A percentile compares a stretch with the other conserved stretches of the same genome.
phyloP scores from a whole-genome alignment of 1,140 invertebrate species.

The Halyomorpha halys region DNA sequence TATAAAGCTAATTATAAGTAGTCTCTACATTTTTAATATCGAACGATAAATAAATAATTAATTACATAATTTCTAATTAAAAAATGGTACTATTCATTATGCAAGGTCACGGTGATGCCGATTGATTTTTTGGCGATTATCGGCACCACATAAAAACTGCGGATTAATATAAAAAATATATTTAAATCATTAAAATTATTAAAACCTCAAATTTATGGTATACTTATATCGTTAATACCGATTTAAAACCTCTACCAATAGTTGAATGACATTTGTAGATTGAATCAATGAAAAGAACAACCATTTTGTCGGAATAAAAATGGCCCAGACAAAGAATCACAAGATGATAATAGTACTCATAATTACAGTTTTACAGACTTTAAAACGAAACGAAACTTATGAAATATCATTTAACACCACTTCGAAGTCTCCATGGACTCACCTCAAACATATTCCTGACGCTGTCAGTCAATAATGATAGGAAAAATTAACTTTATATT shows the following conservation, averaged over 20 bases:
- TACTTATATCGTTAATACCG: no score
- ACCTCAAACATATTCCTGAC: slow-evolving; percentile 3
- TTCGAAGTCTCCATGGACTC: neutral
- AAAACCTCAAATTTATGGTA: no score
- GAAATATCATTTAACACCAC: neutral
- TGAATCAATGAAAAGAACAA: slow-evolving; percentile 15
- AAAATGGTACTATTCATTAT: slow-evolving; percentile 15
- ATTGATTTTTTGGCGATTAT: slow-evolving; percentile 18
- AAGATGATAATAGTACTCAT: neutral
- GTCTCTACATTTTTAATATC: no score
- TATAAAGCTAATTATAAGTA: no score
- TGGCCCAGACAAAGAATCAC: slow-evolving; percentile 15
- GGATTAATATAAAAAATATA: no score
- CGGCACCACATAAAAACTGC: neutral
- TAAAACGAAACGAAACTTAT: neutral
- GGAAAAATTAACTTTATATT: slow-evolving; percentile 17
- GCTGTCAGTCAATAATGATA: slow-evolving; percentile 16
- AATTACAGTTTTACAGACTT: neutral
- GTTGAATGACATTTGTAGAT: slow-evolving; percentile 10
- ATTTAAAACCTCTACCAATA: neutral
- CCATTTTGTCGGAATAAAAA: slow-evolving; percentile 18
- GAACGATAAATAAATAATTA: no score
- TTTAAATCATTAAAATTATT: no score
- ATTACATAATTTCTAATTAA: no score
- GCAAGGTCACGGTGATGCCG: slow-evolving; percentile 12